Percentiles rank a stretch among this genome's conserved stretches.
These are phyloP conservation scores for Gymnodraco acuticeps DNA, from an alignment of 2,797 vertebrate genomes.

Conservation along the genomic window DNA sequence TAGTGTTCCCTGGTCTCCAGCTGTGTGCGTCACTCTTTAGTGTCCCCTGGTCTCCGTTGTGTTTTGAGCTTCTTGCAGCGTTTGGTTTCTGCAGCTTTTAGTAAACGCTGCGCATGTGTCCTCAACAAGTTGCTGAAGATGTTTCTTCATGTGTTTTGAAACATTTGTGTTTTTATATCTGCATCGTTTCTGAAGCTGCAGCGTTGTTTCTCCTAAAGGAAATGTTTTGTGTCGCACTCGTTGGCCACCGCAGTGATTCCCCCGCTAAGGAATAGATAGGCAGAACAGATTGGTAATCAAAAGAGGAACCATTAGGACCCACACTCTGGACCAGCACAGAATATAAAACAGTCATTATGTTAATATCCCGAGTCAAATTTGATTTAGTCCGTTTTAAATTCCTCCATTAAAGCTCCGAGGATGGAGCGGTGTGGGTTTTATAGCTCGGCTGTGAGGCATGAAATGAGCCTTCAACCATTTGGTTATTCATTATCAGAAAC, in stretches of 20 bases:
- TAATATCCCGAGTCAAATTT: constrained; percentile 29
- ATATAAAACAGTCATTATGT: constrained; percentile 28
- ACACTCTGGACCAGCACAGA: constrained; percentile 18
- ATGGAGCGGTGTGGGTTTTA: constrained; percentile 21
- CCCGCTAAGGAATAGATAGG: background rate
- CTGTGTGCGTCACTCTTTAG: no score
- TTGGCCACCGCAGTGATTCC: background rate
- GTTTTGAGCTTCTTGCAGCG: no score
- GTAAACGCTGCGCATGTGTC: no score
- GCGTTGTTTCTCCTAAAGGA: no score
- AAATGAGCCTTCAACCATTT: constrained; percentile 48
- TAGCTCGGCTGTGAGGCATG: constrained; percentile 17
- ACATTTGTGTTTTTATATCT: no score
- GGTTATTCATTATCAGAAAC: constrained; percentile 23
- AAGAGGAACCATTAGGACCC: constrained; percentile 3
- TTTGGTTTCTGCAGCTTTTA: no score
- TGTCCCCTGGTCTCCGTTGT: no score
- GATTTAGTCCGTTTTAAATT: constrained; percentile 44
- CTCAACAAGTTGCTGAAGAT: no score
- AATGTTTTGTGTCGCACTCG: no score
- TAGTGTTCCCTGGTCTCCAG: no score
- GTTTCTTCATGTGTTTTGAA: no score
- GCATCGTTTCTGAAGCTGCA: no score
- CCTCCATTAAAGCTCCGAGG: constrained; percentile 34
- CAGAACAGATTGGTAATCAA: constrained; percentile 42